Conservation (phyloP, 2,888 invertebrate species). For the Julus scandinavius region DNA sequence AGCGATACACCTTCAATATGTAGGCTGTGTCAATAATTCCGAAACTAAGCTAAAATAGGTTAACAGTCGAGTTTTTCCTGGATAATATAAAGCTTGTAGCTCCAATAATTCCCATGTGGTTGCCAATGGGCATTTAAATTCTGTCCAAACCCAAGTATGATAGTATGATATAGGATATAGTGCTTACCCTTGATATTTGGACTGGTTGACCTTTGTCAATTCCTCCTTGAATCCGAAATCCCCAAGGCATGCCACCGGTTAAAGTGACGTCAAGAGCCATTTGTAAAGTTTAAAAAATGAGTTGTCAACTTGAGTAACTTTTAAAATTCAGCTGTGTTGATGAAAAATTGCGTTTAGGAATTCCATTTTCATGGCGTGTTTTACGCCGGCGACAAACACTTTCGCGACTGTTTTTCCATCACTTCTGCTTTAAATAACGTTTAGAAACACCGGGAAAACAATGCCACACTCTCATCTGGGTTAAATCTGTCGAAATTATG, state of each 20-base stretch:
- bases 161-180: not conserved
- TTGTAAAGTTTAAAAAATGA: not conserved
- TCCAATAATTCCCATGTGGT: not conserved
- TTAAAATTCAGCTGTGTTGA: not conserved
- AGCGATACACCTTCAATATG: not conserved
- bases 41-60: not conserved
- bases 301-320: constrained; percentile 15
- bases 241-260: constrained; percentile 85
- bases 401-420: not conserved
- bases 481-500: constrained; percentile 1
- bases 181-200: constrained; percentile 69
- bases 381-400: not conserved
- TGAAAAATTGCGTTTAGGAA: not conserved
- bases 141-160: not conserved
- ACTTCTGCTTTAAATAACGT: not conserved
- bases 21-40: constrained; percentile 8
- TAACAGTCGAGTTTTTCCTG: not conserved
- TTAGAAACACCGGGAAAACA: not conserved
- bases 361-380: not conserved
- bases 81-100: too few relatives aligned
- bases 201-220: constrained; percentile 81
- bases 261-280: constrained; percentile 50
- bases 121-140: not conserved
- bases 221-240: constrained; percentile 88
- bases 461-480: not conserved